phyloP scores from a whole-genome alignment of 2,888 invertebrate species.

The Phymatocera aterrima region DNA sequence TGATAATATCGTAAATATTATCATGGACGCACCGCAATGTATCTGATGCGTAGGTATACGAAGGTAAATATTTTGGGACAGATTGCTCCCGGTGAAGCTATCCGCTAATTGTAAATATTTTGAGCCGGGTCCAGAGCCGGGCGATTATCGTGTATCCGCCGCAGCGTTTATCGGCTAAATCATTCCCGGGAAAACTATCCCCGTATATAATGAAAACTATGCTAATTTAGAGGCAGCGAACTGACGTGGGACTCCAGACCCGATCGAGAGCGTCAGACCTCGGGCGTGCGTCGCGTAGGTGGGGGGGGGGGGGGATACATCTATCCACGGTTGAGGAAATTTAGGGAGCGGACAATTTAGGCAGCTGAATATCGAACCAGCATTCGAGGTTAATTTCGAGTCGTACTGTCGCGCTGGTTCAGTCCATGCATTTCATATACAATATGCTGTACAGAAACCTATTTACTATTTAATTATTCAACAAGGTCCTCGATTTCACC shows the following conservation, averaged over 20 bases:
- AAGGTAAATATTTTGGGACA: not conserved
- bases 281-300: too few relatives aligned
- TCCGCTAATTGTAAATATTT: constrained; percentile 34
- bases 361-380: constrained; percentile 22
- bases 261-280: not conserved
- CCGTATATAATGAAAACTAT: constrained; percentile 39
- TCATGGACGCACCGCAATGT: not conserved
- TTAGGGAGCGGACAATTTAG: constrained; percentile 1
- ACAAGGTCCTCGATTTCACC: constrained; percentile 22
- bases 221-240: constrained; percentile 9
- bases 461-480: constrained; percentile 22
- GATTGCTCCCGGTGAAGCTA: not conserved
- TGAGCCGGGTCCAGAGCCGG: not conserved
- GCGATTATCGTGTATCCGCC: constrained; percentile 10
- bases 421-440: too few relatives aligned
- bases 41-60: not conserved
- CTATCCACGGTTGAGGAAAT: not conserved
- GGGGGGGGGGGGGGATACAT: too few relatives aligned
- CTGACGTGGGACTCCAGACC: constrained; percentile 1
- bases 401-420: not conserved
- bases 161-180: not conserved
- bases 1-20: not conserved
- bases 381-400: not conserved
- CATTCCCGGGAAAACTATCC: constrained; percentile 30
- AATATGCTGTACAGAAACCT: too few relatives aligned